Evolutionary conservation across 2,888 invertebrate species (phyloP).

Genomic region (Schizaphis graminum): DNA sequence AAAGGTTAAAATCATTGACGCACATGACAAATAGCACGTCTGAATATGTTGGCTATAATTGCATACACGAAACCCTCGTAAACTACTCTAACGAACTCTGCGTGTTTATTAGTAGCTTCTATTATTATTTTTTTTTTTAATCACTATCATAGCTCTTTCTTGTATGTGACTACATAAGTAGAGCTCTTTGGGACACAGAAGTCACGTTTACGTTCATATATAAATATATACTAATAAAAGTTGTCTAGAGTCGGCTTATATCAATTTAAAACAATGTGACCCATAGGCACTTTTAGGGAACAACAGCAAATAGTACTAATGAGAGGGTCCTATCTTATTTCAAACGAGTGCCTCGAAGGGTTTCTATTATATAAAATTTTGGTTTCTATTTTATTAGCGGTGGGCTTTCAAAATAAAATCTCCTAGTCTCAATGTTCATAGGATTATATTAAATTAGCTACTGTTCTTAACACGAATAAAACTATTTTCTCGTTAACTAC

Average conservation of each 20-base stretch:
- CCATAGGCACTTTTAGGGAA: slow-evolving; percentile 14
- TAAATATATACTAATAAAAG: slow-evolving; percentile 37
- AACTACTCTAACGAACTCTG: slow-evolving; percentile 48
- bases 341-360: slow-evolving; percentile 21
- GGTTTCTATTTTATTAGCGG: slow-evolving; percentile 32
- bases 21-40: slow-evolving; percentile 30
- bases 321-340: slow-evolving; percentile 30
- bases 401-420: slow-evolving; percentile 7
- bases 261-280: slow-evolving; percentile 39
- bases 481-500: background rate
- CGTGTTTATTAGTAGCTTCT: slow-evolving; percentile 51
- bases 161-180: background rate
- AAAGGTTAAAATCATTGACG: background rate
- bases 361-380: slow-evolving; percentile 17
- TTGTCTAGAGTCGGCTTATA: slow-evolving; percentile 44
- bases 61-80: slow-evolving; percentile 2
- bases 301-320: slow-evolving; percentile 56
- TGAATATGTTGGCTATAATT: slow-evolving; percentile 6
- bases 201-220: slow-evolving; percentile 53
- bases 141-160: background rate
- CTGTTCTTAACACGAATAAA: background rate
- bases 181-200: background rate
- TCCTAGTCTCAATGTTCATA: background rate
- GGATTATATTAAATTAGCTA: background rate
- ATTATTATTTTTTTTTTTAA: slow-evolving; percentile 8